These are phyloP conservation scores for Choloepus hoffmanni DNA, from an alignment of 2,113 vertebrate species.

Conservation along the genomic window DNA sequence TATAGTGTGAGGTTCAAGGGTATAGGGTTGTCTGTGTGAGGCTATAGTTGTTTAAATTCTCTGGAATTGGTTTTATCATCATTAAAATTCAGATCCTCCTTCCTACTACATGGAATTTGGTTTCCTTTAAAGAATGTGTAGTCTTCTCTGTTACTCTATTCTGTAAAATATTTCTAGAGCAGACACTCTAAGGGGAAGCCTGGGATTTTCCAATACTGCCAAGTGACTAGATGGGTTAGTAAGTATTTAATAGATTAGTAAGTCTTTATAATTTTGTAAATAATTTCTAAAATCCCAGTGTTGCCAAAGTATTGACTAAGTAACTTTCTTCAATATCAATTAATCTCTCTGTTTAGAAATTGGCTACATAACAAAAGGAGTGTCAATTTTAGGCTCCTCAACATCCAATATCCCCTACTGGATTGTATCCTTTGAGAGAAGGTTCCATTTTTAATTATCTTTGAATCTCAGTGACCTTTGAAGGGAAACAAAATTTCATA, in stretches of 20 bases:
- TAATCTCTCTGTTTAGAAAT: background rate
- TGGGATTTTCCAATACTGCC: background rate
- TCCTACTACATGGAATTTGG: rapidly evolving
- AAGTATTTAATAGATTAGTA: background rate
- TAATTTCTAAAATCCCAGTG: background rate
- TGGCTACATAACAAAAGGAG: too few species aligned
- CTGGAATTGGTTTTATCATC: background rate
- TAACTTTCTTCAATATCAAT: background rate
- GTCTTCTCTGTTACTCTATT: background rate
- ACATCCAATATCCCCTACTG: background rate
- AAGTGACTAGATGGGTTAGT: background rate
- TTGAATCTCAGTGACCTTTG: background rate
- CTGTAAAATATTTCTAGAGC: background rate
- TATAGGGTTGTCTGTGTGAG: background rate
- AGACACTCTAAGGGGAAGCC: background rate
- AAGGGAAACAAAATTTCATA: background rate
- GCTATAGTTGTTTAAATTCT: background rate
- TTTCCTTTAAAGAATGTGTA: background rate
- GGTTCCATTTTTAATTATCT: background rate
- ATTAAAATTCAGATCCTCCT: background rate
- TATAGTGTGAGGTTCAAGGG: background rate
- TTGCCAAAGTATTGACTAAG: background rate
- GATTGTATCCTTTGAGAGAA: background rate
- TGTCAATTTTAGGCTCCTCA: background rate
- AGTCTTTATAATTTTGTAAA: background rate